A percentile compares a stretch with the other conserved stretches of the same genome.
Conservation (phyloP, 2,113 vertebrate species). For the Cercopithecus mona region DNA sequence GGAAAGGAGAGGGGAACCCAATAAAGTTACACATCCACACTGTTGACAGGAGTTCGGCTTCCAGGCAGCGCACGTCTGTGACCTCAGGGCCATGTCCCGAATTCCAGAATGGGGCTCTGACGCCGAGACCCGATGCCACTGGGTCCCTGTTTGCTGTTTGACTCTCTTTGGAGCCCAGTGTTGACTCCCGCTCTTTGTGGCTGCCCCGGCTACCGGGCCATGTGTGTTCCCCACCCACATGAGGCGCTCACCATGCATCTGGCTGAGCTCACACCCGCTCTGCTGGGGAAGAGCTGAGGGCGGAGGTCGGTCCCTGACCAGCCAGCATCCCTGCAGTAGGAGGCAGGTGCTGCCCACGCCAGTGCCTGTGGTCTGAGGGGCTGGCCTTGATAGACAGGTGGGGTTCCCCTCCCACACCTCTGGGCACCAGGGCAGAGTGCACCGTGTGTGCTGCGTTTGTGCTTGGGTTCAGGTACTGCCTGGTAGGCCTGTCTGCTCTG, state of each 20-base stretch:
- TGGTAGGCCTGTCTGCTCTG: not conserved
- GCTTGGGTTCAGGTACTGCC: not conserved
- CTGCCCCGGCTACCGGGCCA: not conserved
- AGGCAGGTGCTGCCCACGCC: not conserved
- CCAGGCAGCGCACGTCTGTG: not conserved
- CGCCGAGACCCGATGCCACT: not conserved
- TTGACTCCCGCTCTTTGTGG: too few species aligned
- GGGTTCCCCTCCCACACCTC: not conserved
- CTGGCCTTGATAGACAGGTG: not conserved
- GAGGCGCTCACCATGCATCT: not conserved
- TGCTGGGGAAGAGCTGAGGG: not conserved
- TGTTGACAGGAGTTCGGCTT: not conserved
- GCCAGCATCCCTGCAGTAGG: fast-evolving
- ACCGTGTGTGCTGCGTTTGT: not conserved
- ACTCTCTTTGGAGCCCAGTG: not conserved
- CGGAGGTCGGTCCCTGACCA: not conserved
- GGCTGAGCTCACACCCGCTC: not conserved
- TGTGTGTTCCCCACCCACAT: fast-evolving
- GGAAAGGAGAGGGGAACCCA: not conserved
- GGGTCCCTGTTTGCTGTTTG: not conserved
- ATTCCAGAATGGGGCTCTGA: not conserved
- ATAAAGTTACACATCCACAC: not conserved
- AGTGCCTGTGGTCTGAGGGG: not conserved
- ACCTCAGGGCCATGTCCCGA: too few species aligned
- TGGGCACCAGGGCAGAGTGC: not conserved